Evolutionary conservation across 2,888 invertebrate species (phyloP).

Genomic region (Synergus itoensis): DNA sequence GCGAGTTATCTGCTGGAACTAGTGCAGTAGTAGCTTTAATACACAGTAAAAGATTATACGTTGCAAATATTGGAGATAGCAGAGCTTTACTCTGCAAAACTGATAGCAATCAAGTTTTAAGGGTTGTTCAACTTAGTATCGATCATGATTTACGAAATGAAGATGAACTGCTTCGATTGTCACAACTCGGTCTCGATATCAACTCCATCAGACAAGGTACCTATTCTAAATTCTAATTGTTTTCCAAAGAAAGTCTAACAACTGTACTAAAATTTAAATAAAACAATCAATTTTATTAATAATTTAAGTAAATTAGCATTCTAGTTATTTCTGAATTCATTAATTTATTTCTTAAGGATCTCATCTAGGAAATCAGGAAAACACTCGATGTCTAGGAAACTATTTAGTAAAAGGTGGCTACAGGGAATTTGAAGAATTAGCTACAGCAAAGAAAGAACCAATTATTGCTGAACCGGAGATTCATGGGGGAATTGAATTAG

Average conservation of each 20-base stretch:
- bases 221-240: slow-evolving; percentile 60
- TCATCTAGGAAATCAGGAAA: slow-evolving; percentile 88
- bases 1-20: slow-evolving; percentile 89
- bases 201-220: slow-evolving; percentile 83
- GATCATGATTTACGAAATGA: slow-evolving; percentile 93
- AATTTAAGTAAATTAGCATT: not conserved
- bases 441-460: slow-evolving; percentile 86
- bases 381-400: slow-evolving; percentile 93
- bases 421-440: slow-evolving; percentile 88
- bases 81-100: slow-evolving; percentile 90
- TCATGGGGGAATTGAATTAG: slow-evolving; percentile 88
- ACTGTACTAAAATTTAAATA: not conserved
- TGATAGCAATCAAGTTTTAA: slow-evolving; percentile 86
- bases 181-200: slow-evolving; percentile 87
- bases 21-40: slow-evolving; percentile 91
- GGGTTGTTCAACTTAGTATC: slow-evolving; percentile 89
- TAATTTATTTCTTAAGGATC: slow-evolving; percentile 81
- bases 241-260: not conserved
- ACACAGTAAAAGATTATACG: slow-evolving; percentile 87
- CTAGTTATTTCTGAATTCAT: not conserved
- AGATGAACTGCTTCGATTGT: slow-evolving; percentile 89
- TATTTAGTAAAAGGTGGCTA: slow-evolving; percentile 92
- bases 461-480: slow-evolving; percentile 92
- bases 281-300: slow-evolving; percentile 17
- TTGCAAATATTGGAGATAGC: slow-evolving; percentile 92